Evolutionary conservation across 2,113 vertebrate species (phyloP).

Genomic region (Otus sunia): DNA sequence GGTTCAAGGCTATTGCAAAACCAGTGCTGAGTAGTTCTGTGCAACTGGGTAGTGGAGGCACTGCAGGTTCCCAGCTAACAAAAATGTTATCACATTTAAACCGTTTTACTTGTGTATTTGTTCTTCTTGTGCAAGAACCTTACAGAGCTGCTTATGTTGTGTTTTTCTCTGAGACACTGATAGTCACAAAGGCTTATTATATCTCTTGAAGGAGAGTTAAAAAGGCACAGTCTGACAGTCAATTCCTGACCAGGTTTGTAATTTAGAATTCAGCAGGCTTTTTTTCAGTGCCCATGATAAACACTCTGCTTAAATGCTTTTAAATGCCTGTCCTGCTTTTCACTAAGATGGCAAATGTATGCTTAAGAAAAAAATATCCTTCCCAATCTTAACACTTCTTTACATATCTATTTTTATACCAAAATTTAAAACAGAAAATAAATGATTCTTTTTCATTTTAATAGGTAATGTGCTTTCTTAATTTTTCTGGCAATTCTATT

Average conservation of each 20-base stretch:
- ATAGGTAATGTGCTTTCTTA: neutral
- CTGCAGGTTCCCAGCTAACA: neutral
- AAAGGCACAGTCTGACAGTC: neutral
- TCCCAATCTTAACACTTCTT: neutral
- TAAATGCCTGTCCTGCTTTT: neutral
- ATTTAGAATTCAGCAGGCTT: neutral
- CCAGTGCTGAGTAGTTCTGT: neutral
- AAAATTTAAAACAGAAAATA: neutral
- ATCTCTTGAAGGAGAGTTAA: neutral
- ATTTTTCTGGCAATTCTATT: neutral
- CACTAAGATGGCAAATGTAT: neutral
- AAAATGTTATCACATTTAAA: neutral
- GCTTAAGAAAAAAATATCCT: neutral
- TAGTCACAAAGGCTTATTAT: neutral
- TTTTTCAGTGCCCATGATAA: neutral
- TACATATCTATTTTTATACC: neutral
- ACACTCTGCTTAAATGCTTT: neutral
- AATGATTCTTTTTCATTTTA: neutral
- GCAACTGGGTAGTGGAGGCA: neutral
- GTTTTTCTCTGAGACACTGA: neutral
- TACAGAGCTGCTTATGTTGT: neutral
- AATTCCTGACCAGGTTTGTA: neutral
- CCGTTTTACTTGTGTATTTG: neutral
- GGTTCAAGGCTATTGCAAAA: neutral
- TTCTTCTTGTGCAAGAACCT: neutral